A percentile compares a stretch with the other conserved stretches of the same genome.
Conservation (phyloP, 2,797 vertebrate genomes). For the Amniataba percoides region DNA sequence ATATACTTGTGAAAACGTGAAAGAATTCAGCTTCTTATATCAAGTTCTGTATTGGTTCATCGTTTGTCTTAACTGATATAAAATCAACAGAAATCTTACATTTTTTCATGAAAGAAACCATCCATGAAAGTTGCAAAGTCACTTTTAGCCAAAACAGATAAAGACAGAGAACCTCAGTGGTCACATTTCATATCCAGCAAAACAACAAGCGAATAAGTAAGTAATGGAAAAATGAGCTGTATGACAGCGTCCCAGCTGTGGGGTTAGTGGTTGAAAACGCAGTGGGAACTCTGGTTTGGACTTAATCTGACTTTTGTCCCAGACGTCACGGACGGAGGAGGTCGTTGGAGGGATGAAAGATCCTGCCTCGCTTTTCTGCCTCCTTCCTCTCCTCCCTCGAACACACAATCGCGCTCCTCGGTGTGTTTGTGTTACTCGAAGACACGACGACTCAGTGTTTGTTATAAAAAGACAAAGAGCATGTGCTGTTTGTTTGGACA, state of each 20-base stretch:
- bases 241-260: constrained; percentile 66
- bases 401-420: constrained; percentile 27
- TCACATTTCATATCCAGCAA: not conserved
- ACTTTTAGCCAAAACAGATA: not conserved
- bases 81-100: not conserved
- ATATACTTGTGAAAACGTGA: too few relatives aligned
- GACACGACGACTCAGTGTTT: constrained; percentile 70
- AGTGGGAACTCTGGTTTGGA: constrained; percentile 63
- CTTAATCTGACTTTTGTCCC: constrained; percentile 62
- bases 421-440: constrained; percentile 70
- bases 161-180: not conserved
- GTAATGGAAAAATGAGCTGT: not conserved
- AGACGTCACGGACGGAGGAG: constrained; percentile 66
- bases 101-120: not conserved
- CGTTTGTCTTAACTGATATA: not conserved
- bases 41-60: not conserved
- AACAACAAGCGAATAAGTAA: not conserved
- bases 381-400: constrained; percentile 7
- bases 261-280: constrained; percentile 57
- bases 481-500: constrained; percentile 81
- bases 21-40: not conserved
- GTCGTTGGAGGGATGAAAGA: constrained; percentile 44
- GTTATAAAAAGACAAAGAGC: constrained; percentile 79
- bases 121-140: not conserved
- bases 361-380: not conserved